phyloP scores from a whole-genome alignment of 2,888 invertebrate genomes.

The Thecophora atra region DNA sequence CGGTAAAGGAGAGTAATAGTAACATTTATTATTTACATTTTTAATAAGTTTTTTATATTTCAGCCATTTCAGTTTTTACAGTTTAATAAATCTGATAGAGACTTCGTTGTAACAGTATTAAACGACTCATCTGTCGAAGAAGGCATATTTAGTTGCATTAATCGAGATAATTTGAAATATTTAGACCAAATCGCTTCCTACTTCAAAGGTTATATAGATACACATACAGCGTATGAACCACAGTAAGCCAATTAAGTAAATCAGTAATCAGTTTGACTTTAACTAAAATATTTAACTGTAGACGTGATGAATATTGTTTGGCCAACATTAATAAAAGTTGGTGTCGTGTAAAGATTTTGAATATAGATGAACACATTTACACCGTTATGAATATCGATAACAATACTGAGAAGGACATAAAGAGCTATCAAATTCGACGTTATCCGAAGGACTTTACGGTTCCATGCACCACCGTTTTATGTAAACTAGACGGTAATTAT shows the following conservation, averaged over 20 bases:
- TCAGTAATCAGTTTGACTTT: neutral
- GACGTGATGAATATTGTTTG: slow-evolving; percentile 50
- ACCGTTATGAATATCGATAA: slow-evolving; percentile 50
- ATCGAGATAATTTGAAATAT: slow-evolving; percentile 15
- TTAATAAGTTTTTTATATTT: neutral
- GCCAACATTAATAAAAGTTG: slow-evolving; percentile 48
- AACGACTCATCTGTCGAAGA: slow-evolving; percentile 5
- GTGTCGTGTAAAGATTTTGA: slow-evolving; percentile 50
- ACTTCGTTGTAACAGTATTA: slow-evolving; percentile 13
- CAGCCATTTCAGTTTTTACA: slow-evolving; percentile 18
- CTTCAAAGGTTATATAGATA: slow-evolving; percentile 38
- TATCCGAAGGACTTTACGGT: slow-evolving; percentile 49
- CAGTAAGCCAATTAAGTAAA: slow-evolving; percentile 44
- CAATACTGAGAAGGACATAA: slow-evolving; percentile 45
- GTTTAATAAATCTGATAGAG: neutral
- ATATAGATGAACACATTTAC: slow-evolving; percentile 39
- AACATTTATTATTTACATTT: no score
- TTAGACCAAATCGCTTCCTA: neutral
- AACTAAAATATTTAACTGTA: slow-evolving; percentile 22
- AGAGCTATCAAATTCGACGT: slow-evolving; percentile 44
- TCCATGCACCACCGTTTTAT: slow-evolving; percentile 47
- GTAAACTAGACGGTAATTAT: slow-evolving; percentile 46
- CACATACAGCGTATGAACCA: slow-evolving; percentile 46
- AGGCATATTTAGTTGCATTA: slow-evolving; percentile 28
- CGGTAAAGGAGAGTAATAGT: neutral